Evolutionary conservation across 2,113 vertebrate species (phyloP).

Genomic region (Tragelaphus scriptus): DNA sequence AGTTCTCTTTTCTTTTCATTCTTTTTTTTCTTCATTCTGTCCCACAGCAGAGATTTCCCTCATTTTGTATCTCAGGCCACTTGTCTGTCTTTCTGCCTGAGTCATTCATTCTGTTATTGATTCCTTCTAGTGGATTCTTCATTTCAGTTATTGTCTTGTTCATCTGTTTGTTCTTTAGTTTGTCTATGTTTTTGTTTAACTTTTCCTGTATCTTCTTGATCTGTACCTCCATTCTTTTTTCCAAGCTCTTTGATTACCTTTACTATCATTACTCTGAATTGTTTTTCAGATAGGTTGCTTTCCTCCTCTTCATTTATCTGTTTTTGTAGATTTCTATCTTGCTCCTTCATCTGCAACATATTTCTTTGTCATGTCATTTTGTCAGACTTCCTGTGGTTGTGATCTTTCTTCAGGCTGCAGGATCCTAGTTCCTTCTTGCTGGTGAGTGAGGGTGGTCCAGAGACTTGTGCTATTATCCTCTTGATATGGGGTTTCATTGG

Average conservation of each 20-base stretch:
- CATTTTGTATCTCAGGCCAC: background rate
- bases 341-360: background rate
- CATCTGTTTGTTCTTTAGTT: background rate
- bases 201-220: background rate
- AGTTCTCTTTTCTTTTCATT: background rate
- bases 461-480: background rate
- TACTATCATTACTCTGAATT: background rate
- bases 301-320: background rate
- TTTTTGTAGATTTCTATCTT: background rate
- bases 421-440: background rate
- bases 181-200: background rate
- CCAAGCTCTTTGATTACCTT: background rate
- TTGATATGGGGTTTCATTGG: background rate
- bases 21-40: background rate
- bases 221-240: background rate
- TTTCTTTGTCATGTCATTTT: background rate
- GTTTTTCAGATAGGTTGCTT: background rate
- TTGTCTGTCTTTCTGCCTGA: background rate
- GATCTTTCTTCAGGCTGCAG: background rate
- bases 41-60: background rate
- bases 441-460: background rate
- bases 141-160: background rate
- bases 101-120: background rate
- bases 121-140: background rate
- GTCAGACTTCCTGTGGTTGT: background rate